These are phyloP conservation scores for Keiferia lycopersicella DNA, from an alignment of 2,888 invertebrate genomes.

Conservation along the genomic window DNA sequence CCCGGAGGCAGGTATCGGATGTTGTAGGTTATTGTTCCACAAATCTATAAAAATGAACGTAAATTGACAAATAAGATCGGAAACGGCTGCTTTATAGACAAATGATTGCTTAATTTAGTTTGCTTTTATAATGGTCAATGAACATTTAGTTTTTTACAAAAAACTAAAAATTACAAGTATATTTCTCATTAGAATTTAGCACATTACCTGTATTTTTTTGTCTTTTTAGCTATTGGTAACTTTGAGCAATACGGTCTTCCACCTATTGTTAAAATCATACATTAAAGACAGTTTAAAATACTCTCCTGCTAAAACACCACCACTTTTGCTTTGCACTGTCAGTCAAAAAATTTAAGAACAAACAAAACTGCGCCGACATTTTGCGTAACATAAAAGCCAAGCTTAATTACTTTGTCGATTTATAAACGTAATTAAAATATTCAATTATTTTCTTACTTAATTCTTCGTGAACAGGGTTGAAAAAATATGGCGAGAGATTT, in stretches of 20 bases:
- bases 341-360: not conserved
- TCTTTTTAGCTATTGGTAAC: too few species aligned
- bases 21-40: constrained; percentile 44
- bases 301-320: not conserved
- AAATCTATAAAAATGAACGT: constrained; percentile 40
- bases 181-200: too few species aligned
- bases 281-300: too few species aligned
- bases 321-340: not conserved
- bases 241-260: too few species aligned
- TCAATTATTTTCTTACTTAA: constrained; percentile 39
- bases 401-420: constrained; percentile 6
- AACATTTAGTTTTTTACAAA: too few species aligned
- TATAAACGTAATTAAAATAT: constrained; percentile 34
- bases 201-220: too few species aligned
- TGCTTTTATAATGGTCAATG: constrained; percentile 40
- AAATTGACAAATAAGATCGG: constrained; percentile 55
- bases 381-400: constrained; percentile 6
- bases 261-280: too few species aligned
- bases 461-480: constrained; percentile 38
- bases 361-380: constrained; percentile 41
- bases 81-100: constrained; percentile 53
- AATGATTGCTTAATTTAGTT: constrained; percentile 35
- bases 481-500: constrained; percentile 49
- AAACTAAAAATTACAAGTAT: too few species aligned
- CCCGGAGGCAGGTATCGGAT: constrained; percentile 40